These are phyloP conservation scores for Drosophila mettleri DNA, from an alignment of 2,888 invertebrate genomes.

Conservation along the genomic window DNA sequence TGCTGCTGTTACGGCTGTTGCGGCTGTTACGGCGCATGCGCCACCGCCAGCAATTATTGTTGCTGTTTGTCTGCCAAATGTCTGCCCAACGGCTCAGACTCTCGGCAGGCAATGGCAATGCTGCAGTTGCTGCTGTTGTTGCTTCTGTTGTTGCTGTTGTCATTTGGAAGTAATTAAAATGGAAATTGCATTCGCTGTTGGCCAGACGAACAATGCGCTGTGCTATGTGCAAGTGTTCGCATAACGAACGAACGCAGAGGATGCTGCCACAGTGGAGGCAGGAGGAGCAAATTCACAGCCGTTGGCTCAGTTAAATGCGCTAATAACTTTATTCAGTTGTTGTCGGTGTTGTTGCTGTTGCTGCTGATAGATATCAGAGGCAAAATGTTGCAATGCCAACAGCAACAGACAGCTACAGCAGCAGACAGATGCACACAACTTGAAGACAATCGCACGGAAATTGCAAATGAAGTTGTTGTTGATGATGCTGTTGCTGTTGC, in stretches of 20 bases:
- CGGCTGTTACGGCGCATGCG: constrained; percentile 62
- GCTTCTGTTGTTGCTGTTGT: constrained; percentile 42
- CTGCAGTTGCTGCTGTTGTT: constrained; percentile 23
- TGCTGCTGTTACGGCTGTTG: constrained; percentile 20
- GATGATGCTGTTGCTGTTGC: constrained; percentile 8
- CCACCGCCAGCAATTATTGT: constrained; percentile 42
- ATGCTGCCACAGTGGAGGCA: constrained; percentile 33
- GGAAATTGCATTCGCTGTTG: constrained; percentile 77
- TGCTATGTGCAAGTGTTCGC: constrained; percentile 38
- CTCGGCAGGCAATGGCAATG: constrained; percentile 13
- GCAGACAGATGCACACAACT: constrained; percentile 21
- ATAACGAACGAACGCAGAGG: constrained; percentile 47
- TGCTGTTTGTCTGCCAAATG: constrained; percentile 60
- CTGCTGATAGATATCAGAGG: constrained; percentile 66
- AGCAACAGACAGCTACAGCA: constrained; percentile 25
- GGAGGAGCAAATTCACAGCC: constrained; percentile 46
- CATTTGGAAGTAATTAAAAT: constrained; percentile 77
- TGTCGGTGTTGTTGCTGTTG: constrained; percentile 42
- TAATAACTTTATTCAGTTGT: constrained; percentile 79
- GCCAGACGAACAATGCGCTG: constrained; percentile 57
- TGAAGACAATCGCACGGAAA: constrained; percentile 78
- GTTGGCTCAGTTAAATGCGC: constrained; percentile 77
- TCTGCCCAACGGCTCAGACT: constrained; percentile 54
- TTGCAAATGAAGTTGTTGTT: constrained; percentile 75
- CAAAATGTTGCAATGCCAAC: constrained; percentile 23